A percentile compares a stretch with the other conserved stretches of the same genome.
Evolutionary conservation across 2,888 invertebrate genomes (phyloP).

Genomic region (Yponomeuta evonymella): DNA sequence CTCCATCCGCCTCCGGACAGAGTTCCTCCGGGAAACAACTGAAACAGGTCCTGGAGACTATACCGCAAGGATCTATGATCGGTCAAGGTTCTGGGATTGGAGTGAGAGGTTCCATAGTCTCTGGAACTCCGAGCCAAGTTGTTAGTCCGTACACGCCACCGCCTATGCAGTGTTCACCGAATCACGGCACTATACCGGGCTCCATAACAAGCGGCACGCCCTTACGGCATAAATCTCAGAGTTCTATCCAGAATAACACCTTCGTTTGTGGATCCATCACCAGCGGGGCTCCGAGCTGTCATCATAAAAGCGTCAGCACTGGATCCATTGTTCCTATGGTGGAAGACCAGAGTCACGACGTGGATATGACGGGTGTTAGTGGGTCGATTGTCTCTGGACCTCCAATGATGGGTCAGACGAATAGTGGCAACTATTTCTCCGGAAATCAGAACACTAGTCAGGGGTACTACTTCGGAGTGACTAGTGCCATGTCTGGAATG

Average conservation of each 20-base stretch:
- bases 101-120: slow-evolving; percentile 34
- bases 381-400: slow-evolving; percentile 36
- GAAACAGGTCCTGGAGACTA: slow-evolving; percentile 55
- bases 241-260: background rate
- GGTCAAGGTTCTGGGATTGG: background rate
- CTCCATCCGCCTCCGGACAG: slow-evolving; percentile 36
- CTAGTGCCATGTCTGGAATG: background rate
- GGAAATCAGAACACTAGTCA: background rate
- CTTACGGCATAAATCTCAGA: slow-evolving; percentile 13
- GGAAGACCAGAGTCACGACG: background rate
- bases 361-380: background rate
- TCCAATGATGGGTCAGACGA: slow-evolving; percentile 16
- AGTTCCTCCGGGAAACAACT: slow-evolving; percentile 38
- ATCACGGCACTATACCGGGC: slow-evolving; percentile 29
- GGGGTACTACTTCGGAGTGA: background rate
- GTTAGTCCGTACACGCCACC: slow-evolving; percentile 36
- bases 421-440: background rate
- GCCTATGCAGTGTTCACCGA: slow-evolving; percentile 32
- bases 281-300: slow-evolving; percentile 18
- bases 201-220: slow-evolving; percentile 28
- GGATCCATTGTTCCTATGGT: background rate
- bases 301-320: background rate
- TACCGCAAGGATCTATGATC: slow-evolving; percentile 55
- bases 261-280: slow-evolving; percentile 18
- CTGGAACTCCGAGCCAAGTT: slow-evolving; percentile 36